These are phyloP conservation scores for Drosophila cyrtoloma DNA, from an alignment of 2,888 invertebrate genomes.

Conservation along the genomic window DNA sequence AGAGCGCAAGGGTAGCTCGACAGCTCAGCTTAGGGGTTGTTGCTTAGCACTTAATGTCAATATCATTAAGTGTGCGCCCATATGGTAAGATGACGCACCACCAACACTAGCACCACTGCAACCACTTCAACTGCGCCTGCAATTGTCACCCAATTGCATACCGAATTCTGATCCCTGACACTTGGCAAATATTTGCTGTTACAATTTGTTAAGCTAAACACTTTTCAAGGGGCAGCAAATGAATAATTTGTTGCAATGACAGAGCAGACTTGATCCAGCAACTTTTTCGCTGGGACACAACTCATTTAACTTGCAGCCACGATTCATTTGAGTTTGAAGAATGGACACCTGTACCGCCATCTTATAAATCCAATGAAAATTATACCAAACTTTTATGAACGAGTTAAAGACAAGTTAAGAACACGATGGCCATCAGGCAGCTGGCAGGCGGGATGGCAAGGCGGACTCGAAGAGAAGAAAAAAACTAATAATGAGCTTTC, in stretches of 20 bases:
- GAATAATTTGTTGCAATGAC: slow-evolving; percentile 43
- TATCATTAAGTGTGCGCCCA: slow-evolving; percentile 72
- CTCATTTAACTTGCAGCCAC: slow-evolving; percentile 61
- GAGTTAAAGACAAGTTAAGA: slow-evolving; percentile 62
- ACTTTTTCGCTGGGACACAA: slow-evolving; percentile 36
- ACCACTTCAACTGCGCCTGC: slow-evolving; percentile 62
- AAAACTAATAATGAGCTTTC: slow-evolving; percentile 81
- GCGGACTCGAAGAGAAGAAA: slow-evolving; percentile 21
- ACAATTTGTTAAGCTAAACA: slow-evolving; percentile 76
- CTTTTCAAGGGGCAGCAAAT: slow-evolving; percentile 5
- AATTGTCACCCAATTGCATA: slow-evolving; percentile 69
- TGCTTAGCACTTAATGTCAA: slow-evolving; percentile 71
- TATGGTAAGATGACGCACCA: slow-evolving; percentile 51
- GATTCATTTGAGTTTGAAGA: slow-evolving; percentile 39
- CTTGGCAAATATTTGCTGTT: slow-evolving; percentile 69
- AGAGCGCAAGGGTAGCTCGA: not conserved
- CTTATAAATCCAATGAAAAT: slow-evolving; percentile 75
- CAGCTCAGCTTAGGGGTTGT: slow-evolving; percentile 60
- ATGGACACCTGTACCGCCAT: slow-evolving; percentile 69
- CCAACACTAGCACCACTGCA: slow-evolving; percentile 15
- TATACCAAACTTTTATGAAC: slow-evolving; percentile 70
- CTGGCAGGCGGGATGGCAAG: slow-evolving; percentile 17
- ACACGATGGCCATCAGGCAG: slow-evolving; percentile 24
- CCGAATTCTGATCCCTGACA: slow-evolving; percentile 37
- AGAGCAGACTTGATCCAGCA: slow-evolving; percentile 12